phyloP scores from a whole-genome alignment of 1,140 invertebrate species.

The Holotrichia oblita region DNA sequence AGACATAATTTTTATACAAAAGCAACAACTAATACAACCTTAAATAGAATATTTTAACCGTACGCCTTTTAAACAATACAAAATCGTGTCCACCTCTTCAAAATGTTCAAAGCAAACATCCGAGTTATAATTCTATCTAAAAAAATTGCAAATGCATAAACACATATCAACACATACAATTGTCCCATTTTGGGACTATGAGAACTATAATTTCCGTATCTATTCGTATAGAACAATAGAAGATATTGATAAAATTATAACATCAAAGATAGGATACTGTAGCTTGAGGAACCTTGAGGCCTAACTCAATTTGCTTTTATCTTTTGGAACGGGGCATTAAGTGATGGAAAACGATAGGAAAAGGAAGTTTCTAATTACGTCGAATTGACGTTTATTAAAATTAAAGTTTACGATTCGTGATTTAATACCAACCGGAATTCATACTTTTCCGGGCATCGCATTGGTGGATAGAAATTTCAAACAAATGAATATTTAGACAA shows the following conservation, averaged over 20 bases:
- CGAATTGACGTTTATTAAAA: conserved; percentile 26
- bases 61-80: not conserved
- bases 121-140: not conserved
- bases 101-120: not conserved
- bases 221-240: no score
- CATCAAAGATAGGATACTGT: not conserved
- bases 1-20: no score
- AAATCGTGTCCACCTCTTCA: not conserved
- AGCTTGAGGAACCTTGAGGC: no score
- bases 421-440: not conserved
- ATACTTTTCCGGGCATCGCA: not conserved
- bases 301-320: not conserved
- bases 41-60: no score
- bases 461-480: not conserved
- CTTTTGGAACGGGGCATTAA: not conserved
- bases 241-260: no score
- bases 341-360: not conserved
- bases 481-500: conserved; percentile 33
- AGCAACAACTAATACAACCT: no score
- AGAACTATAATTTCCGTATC: not conserved
- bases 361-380: conserved; percentile 23
- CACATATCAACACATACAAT: not conserved
- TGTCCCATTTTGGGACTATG: no score
- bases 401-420: conserved; percentile 32
- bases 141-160: not conserved